Conservation (phyloP, 2,888 invertebrate species). For the Volucella inanis region DNA sequence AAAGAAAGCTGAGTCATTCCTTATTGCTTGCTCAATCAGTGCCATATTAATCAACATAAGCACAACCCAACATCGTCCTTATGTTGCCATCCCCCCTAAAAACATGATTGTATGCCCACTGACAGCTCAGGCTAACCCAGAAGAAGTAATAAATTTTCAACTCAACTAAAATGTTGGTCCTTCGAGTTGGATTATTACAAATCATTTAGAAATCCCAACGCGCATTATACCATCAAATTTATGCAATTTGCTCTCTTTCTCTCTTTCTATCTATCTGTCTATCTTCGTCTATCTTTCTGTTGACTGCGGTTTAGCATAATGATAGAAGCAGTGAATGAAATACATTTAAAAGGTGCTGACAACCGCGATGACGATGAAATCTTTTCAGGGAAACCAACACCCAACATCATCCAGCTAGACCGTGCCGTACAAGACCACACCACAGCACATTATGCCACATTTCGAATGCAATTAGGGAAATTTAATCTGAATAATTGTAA, state of each 20-base stretch:
- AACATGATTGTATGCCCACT: no score
- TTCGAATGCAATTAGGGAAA: constrained; percentile 67
- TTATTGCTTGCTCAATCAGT: no score
- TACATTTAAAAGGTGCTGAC: constrained; percentile 36
- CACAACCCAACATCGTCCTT: no score
- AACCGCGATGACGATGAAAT: constrained; percentile 19
- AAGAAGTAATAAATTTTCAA: constrained; percentile 13
- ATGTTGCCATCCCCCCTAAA: no score
- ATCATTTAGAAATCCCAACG: constrained; percentile 17
- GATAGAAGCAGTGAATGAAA: constrained; percentile 26
- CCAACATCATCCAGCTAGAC: constrained; percentile 16
- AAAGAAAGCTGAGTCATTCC: no score
- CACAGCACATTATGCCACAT: constrained; percentile 1
- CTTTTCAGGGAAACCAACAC: neutral
- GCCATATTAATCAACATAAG: no score
- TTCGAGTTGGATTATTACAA: constrained; percentile 61
- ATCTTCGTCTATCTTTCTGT: no score
- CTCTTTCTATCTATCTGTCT: no score
- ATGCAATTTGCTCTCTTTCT: no score
- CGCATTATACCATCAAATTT: constrained; percentile 8
- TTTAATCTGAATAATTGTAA: constrained; percentile 70
- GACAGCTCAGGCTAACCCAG: no score
- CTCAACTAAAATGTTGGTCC: constrained; percentile 50
- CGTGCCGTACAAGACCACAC: no score
- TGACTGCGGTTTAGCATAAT: neutral